These are phyloP conservation scores for Gyrodactylus bullatarudis DNA, from an alignment of 1,140 invertebrate species.

Conservation along the genomic window DNA sequence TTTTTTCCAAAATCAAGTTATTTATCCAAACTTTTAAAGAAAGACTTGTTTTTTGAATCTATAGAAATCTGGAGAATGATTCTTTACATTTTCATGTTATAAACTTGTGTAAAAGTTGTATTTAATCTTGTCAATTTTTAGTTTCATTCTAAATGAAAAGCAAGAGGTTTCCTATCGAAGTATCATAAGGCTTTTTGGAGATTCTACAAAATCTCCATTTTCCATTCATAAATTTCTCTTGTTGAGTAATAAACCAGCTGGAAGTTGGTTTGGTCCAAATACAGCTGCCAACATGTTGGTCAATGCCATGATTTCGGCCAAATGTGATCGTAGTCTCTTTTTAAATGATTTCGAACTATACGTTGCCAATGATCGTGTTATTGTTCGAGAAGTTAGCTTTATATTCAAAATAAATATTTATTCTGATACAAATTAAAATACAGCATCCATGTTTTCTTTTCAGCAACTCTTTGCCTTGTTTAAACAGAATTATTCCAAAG, in stretches of 20 bases:
- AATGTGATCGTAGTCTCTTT: not conserved
- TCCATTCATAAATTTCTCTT: slow-evolving; percentile 90
- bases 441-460: too few relatives aligned
- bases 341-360: not conserved
- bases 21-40: not conserved
- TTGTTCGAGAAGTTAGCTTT: not conserved
- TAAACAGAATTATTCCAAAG: not conserved
- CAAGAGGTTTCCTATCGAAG: slow-evolving; percentile 41
- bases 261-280: slow-evolving; percentile 98
- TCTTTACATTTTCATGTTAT: not conserved
- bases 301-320: not conserved
- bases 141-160: not conserved
- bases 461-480: not conserved
- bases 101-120: not conserved
- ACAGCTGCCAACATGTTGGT: slow-evolving; percentile 34
- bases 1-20: not conserved
- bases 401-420: not conserved
- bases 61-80: slow-evolving; percentile 5
- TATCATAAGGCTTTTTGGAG: slow-evolving; percentile 59
- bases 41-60: not conserved
- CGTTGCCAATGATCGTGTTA: not conserved
- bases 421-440: not conserved
- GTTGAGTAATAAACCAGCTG: slow-evolving; percentile 62
- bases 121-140: not conserved
- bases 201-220: slow-evolving; percentile 46